Conservation (phyloP, 2,888 invertebrate genomes). For the Mechanitis messenoides region DNA sequence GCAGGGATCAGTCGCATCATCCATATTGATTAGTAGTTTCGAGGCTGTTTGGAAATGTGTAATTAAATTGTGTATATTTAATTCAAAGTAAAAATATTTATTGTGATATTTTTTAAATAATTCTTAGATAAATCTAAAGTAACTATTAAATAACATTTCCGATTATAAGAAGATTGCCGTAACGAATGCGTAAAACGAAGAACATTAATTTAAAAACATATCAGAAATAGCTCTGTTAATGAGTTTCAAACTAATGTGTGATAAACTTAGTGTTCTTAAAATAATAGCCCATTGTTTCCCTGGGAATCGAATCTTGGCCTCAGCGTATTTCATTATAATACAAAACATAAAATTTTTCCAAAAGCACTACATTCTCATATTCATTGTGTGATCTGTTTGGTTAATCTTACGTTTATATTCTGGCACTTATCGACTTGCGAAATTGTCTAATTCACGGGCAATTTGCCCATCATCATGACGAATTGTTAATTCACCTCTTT, state of each 20-base stretch:
- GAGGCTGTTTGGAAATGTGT: slow-evolving; percentile 71
- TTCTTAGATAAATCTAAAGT: background rate
- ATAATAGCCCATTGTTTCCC: slow-evolving; percentile 23
- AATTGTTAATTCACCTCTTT: too few relatives aligned
- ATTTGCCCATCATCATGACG: too few relatives aligned
- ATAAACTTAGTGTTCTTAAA: background rate
- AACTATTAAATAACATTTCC: slow-evolving; percentile 1
- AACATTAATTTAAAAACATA: slow-evolving; percentile 4
- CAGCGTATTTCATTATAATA: slow-evolving; percentile 8
- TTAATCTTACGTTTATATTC: background rate
- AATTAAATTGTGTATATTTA: background rate
- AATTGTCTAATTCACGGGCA: too few relatives aligned
- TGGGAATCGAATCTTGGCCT: slow-evolving; percentile 19
- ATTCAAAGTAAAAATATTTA: too few relatives aligned
- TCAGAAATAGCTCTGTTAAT: background rate
- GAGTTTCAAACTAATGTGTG: slow-evolving; percentile 3
- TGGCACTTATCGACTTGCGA: too few relatives aligned
- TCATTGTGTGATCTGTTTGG: slow-evolving; percentile 5
- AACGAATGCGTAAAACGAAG: background rate
- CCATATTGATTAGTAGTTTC: slow-evolving; percentile 82
- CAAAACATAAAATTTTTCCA: background rate
- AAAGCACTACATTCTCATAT: too few relatives aligned
- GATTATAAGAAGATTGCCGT: background rate
- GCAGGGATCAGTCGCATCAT: slow-evolving; percentile 83
- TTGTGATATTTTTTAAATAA: too few relatives aligned